phyloP scores from a whole-genome alignment of 2,888 invertebrate species.

The Coleophora deauratella region DNA sequence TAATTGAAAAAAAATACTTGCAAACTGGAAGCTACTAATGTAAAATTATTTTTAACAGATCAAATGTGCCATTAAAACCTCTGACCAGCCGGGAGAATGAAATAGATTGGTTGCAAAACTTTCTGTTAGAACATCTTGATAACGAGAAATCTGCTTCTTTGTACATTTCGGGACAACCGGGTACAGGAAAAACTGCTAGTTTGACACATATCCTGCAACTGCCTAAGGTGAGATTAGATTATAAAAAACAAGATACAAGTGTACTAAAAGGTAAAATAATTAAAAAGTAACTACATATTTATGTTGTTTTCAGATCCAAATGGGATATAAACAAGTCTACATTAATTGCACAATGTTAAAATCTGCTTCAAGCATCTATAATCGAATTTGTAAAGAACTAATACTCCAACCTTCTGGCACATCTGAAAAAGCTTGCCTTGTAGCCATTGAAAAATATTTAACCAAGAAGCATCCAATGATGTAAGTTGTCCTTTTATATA shows the following conservation, averaged over 20 bases:
- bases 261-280: too few relatives aligned
- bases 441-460: conserved; percentile 81
- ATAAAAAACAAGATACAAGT: too few relatives aligned
- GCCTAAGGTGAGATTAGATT: conserved; percentile 62
- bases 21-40: too few relatives aligned
- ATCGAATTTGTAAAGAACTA: conserved; percentile 83
- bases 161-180: conserved; percentile 97
- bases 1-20: too few relatives aligned
- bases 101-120: conserved; percentile 77
- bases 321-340: conserved; percentile 77
- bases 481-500: conserved; percentile 53
- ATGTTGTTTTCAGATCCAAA: conserved; percentile 51
- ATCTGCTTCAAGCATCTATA: conserved; percentile 86
- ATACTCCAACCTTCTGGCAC: conserved; percentile 71
- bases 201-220: conserved; percentile 82
- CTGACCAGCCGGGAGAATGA: conserved; percentile 89
- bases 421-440: conserved; percentile 78
- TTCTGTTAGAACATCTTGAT: conserved; percentile 79
- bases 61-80: conserved; percentile 27
- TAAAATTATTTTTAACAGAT: too few relatives aligned
- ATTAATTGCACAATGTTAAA: conserved; percentile 93
- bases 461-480: conserved; percentile 80
- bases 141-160: conserved; percentile 83
- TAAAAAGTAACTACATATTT: too few relatives aligned
- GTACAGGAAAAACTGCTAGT: conserved; percentile 96